Evolutionary conservation across 2,113 vertebrate genomes (phyloP).

Genomic region (Lepus timidus): DNA sequence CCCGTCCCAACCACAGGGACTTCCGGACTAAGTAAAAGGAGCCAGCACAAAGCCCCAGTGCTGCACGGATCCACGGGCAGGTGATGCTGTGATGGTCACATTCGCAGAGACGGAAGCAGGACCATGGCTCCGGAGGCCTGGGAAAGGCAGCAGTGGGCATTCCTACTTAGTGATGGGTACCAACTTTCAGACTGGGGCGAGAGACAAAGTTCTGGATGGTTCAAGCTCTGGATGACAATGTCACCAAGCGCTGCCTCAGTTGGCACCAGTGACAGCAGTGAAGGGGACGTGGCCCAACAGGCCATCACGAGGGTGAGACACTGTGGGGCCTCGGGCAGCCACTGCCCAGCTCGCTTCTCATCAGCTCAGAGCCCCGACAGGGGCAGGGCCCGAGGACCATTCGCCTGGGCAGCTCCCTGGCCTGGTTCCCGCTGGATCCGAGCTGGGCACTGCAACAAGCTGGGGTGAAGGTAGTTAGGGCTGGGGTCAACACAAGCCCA

Average conservation of each 20-base stretch:
- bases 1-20: background rate
- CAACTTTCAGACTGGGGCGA: background rate
- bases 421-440: background rate
- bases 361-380: background rate
- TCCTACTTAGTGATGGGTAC: background rate
- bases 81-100: too few species aligned
- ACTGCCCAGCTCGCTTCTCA: background rate
- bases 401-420: background rate
- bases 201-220: background rate
- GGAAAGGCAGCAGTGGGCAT: rapidly evolving
- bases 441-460: background rate
- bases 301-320: background rate
- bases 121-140: background rate
- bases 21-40: background rate
- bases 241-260: background rate
- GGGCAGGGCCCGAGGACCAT: background rate
- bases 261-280: background rate
- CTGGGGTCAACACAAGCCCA: background rate
- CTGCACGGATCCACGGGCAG: background rate
- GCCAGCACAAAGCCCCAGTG: background rate
- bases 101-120: background rate
- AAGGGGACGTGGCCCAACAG: background rate
- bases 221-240: background rate
- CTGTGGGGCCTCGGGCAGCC: too few species aligned
- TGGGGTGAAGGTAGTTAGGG: background rate